phyloP scores from a whole-genome alignment of 2,888 invertebrate species.

The Spicauda simplicius region DNA sequence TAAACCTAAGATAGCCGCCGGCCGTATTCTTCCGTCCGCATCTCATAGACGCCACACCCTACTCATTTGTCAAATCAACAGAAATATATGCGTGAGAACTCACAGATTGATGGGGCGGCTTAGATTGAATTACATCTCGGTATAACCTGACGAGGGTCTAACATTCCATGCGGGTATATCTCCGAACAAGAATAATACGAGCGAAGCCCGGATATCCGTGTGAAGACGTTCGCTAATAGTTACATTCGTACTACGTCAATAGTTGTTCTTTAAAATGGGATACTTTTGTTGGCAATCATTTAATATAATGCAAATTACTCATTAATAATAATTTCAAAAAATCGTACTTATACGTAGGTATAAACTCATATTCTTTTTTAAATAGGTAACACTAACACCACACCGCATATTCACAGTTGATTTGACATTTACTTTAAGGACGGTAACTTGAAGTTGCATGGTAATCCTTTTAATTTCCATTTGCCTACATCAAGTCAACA shows the following conservation, averaged over 20 bases:
- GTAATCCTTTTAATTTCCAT: too few relatives aligned
- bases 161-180: conserved; percentile 70
- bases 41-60: conserved; percentile 70
- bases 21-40: conserved; percentile 59
- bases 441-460: too few relatives aligned
- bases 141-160: conserved; percentile 82
- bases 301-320: too few relatives aligned
- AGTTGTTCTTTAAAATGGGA: not conserved
- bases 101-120: conserved; percentile 82
- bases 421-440: too few relatives aligned
- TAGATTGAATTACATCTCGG: conserved; percentile 83
- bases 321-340: too few relatives aligned
- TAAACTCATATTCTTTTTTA: too few relatives aligned
- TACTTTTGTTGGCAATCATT: not conserved
- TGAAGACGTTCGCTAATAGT: conserved; percentile 45
- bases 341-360: too few relatives aligned
- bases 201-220: conserved; percentile 63
- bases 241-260: not conserved
- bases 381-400: too few relatives aligned
- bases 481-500: too few relatives aligned
- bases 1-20: conserved; percentile 40
- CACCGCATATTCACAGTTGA: too few relatives aligned
- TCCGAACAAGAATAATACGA: conserved; percentile 72
- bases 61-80: conserved; percentile 85
- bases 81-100: conserved; percentile 83